These are phyloP conservation scores for Tragelaphus oryx DNA, from an alignment of 2,797 vertebrate species.

Conservation along the genomic window DNA sequence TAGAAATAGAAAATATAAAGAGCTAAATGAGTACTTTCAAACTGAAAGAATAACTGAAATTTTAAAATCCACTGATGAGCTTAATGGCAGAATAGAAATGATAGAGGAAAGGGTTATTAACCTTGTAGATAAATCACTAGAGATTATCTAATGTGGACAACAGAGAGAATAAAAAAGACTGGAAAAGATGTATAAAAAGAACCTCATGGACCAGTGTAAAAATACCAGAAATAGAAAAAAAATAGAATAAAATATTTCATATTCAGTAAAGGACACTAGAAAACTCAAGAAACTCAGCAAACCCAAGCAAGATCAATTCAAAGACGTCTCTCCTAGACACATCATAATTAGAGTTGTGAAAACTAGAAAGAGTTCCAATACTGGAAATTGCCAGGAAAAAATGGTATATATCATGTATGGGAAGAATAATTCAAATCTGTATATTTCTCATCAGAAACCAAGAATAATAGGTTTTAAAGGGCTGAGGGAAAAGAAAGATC, in stretches of 20 bases:
- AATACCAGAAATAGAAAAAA: neutral
- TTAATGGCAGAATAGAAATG: neutral
- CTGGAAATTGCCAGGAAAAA: neutral
- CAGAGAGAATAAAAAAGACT: neutral
- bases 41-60: neutral
- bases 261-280: neutral
- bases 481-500: neutral
- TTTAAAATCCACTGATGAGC: neutral
- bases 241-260: neutral
- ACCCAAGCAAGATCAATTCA: neutral
- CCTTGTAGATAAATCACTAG: neutral
- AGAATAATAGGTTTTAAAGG: neutral
- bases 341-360: neutral
- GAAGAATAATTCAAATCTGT: neutral
- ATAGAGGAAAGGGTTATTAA: neutral
- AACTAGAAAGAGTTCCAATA: neutral
- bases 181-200: neutral
- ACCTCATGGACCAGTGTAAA: neutral
- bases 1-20: neutral
- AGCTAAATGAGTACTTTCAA: neutral
- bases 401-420: neutral
- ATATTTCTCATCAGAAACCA: neutral
- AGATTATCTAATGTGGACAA: neutral
- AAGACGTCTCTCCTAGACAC: neutral
- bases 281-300: neutral